phyloP scores from a whole-genome alignment of 2,113 vertebrate genomes.

The Mobula birostris region DNA sequence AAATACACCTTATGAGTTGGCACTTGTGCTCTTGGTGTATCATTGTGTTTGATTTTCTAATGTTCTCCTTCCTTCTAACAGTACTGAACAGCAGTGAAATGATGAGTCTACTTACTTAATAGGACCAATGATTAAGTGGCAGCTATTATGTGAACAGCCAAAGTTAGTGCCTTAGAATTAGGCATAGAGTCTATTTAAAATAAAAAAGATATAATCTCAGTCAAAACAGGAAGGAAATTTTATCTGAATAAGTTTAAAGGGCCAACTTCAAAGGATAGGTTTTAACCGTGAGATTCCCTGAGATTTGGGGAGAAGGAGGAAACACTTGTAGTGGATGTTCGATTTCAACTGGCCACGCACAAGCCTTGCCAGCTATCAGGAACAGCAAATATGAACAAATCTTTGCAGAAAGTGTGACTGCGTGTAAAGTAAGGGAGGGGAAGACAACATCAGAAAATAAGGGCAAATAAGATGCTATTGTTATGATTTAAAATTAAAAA shows the following conservation, averaged over 20 bases:
- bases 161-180: neutral
- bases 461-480: neutral
- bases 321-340: neutral
- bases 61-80: neutral
- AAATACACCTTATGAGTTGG: constrained; percentile 43
- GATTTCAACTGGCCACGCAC: neutral
- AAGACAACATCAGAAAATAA: neutral
- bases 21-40: neutral
- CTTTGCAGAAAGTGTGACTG: neutral
- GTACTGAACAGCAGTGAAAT: neutral
- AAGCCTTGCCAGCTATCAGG: neutral
- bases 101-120: neutral
- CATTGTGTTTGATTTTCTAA: neutral
- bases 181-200: neutral
- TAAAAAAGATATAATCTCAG: neutral
- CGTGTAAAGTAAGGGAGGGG: neutral
- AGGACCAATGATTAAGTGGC: neutral
- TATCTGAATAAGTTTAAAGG: neutral
- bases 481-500: neutral
- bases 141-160: neutral
- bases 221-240: neutral
- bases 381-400: neutral
- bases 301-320: neutral
- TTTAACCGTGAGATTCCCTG: constrained; percentile 18
- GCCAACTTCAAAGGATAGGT: neutral